Percentiles rank a stretch among this genome's conserved stretches.
Evolutionary conservation across 92 coral and sea anemone species (phyloP).

Genomic region (Porites evermanni): DNA sequence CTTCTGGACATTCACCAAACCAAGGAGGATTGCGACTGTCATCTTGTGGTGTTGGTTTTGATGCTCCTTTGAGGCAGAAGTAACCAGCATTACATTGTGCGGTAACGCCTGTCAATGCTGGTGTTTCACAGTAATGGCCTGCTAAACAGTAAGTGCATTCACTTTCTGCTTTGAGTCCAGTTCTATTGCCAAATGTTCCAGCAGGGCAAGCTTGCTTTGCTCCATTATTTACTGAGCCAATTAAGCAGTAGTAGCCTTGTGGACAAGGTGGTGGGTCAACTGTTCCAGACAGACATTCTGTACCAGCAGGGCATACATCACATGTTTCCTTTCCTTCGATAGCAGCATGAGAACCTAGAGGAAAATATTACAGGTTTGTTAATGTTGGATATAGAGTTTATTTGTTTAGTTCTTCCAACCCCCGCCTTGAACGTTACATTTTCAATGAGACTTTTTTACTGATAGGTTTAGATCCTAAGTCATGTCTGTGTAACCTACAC

Average conservation of each 20-base stretch:
- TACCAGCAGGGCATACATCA: constrained; percentile 76
- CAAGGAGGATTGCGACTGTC: constrained; percentile 60
- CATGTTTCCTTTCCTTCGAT: constrained; percentile 74
- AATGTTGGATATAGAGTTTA: not conserved
- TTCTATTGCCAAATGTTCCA: constrained; percentile 88
- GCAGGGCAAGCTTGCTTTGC: constrained; percentile 83
- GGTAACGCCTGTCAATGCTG: constrained; percentile 67
- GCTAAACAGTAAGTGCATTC: constrained; percentile 88
- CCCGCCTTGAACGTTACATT: not conserved
- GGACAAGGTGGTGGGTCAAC: constrained; percentile 80
- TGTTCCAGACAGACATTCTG: constrained; percentile 75
- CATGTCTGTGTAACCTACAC: no score
- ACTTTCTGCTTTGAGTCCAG: constrained; percentile 55
- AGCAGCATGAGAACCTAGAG: constrained; percentile 81
- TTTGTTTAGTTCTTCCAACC: not conserved
- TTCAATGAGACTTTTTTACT: not conserved
- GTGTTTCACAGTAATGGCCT: constrained; percentile 82
- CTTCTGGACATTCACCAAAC: constrained; percentile 90
- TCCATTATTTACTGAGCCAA: constrained; percentile 63
- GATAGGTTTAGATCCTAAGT: no score
- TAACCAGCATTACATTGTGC: constrained; percentile 88
- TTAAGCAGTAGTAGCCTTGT: constrained; percentile 79
- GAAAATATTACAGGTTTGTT: not conserved
- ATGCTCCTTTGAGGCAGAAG: constrained; percentile 79
- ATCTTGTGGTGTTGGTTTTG: constrained; percentile 62